Evolutionary conservation across 2,797 vertebrate species (phyloP).

Genomic region (Phrynocephalus vlangalii): DNA sequence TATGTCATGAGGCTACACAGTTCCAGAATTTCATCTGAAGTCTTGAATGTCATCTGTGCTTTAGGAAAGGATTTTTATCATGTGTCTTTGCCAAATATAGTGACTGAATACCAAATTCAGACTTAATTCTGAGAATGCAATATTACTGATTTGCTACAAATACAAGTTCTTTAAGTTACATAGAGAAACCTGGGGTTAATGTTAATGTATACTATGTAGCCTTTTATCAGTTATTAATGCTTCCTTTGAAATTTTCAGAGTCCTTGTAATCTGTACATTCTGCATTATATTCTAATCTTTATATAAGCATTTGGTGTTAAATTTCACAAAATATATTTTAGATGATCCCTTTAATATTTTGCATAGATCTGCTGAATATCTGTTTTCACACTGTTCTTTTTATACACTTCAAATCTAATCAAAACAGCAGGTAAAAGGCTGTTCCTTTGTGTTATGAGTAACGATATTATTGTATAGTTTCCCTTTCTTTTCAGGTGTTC

Average conservation of each 20-base stretch:
- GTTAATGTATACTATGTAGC: no score
- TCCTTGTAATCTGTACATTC: background rate
- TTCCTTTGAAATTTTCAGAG: background rate
- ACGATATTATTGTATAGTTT: background rate
- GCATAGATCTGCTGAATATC: background rate
- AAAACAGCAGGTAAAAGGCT: background rate
- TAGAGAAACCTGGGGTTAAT: background rate
- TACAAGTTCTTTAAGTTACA: background rate
- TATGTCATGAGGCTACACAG: no score
- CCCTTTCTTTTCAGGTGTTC: constrained; percentile 85
- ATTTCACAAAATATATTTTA: background rate
- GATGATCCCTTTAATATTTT: background rate
- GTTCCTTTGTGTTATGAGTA: background rate
- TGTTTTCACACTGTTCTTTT: background rate
- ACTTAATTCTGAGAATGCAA: background rate
- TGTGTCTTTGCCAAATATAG: background rate
- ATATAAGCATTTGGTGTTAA: background rate
- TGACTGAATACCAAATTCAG: background rate
- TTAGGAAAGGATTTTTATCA: background rate
- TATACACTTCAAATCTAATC: background rate
- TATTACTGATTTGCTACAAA: background rate
- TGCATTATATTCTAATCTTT: background rate
- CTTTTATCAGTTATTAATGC: constrained; percentile 8
- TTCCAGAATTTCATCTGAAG: no score
- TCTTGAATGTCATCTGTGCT: background rate